phyloP scores from a whole-genome alignment of 2,888 invertebrate genomes.

The Drosophila imparisetae region DNA sequence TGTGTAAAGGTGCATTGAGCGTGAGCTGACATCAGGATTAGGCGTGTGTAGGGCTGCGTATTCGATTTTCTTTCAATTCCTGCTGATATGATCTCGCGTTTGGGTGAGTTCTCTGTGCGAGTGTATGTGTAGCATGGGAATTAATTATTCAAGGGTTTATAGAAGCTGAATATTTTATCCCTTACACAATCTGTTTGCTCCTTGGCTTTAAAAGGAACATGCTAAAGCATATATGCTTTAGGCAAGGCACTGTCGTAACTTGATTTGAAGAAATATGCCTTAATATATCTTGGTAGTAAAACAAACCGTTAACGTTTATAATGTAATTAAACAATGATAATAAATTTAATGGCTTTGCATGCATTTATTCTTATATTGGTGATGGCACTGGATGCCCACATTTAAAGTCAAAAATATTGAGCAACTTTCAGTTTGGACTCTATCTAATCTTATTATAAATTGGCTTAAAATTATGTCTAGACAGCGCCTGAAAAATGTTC shows the following conservation, averaged over 20 bases:
- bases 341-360: background rate
- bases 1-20: constrained; percentile 44
- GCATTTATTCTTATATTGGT: background rate
- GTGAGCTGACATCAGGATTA: constrained; percentile 68
- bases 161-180: constrained; percentile 31
- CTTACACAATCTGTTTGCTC: constrained; percentile 1
- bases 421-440: constrained; percentile 30
- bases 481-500: constrained; percentile 34
- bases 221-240: background rate
- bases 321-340: constrained; percentile 20
- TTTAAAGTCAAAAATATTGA: constrained; percentile 22
- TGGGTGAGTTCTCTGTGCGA: constrained; percentile 20
- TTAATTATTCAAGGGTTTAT: constrained; percentile 69
- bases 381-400: constrained; percentile 3
- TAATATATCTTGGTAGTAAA: background rate
- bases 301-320: background rate
- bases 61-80: constrained; percentile 58
- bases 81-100: constrained; percentile 39
- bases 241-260: background rate
- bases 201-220: background rate
- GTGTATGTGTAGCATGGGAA: constrained; percentile 31
- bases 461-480: constrained; percentile 58
- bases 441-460: constrained; percentile 43
- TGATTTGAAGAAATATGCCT: background rate
- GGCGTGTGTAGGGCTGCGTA: constrained; percentile 55